Percentiles rank a stretch among this genome's conserved stretches.
These are phyloP conservation scores for Gymnocephalus cernua DNA, from an alignment of 2,113 vertebrate species.

Conservation along the genomic window DNA sequence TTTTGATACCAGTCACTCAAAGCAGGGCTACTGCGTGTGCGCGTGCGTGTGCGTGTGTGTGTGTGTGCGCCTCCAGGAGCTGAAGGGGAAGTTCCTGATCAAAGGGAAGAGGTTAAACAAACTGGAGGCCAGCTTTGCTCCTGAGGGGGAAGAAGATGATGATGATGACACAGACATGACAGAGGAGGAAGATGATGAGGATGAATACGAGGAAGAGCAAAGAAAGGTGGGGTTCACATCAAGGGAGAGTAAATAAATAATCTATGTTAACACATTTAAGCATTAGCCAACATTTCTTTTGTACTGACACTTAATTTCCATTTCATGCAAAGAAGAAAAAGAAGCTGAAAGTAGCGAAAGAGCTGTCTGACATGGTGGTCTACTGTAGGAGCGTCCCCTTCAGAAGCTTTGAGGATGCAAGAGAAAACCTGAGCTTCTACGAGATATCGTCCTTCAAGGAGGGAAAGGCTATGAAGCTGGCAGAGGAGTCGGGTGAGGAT, in stretches of 20 bases:
- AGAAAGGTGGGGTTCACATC: constrained; percentile 48
- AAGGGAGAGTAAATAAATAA: neutral
- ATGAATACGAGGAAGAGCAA: constrained; percentile 72
- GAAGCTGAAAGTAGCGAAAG: constrained; percentile 89
- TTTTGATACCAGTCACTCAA: neutral
- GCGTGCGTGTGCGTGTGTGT: constrained; percentile 8
- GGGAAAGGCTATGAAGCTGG: constrained; percentile 87
- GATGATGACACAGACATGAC: constrained; percentile 86
- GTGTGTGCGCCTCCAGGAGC: constrained; percentile 81
- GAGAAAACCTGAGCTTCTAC: constrained; percentile 86
- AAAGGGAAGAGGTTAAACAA: constrained; percentile 95
- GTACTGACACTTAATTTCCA: constrained; percentile 1
- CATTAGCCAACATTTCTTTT: neutral
- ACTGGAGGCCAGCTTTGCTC: constrained; percentile 80
- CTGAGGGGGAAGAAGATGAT: constrained; percentile 61
- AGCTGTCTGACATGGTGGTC: constrained; percentile 92
- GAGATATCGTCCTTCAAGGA: constrained; percentile 95
- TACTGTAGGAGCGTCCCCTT: constrained; percentile 96
- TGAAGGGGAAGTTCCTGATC: constrained; percentile 94
- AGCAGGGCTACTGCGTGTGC: neutral
- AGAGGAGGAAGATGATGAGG: constrained; percentile 89
- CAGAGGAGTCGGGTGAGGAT: constrained; percentile 88
- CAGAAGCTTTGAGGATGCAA: constrained; percentile 86
- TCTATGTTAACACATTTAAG: neutral
- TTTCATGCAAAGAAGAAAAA: constrained; percentile 81